Evolutionary conservation across 2,888 invertebrate species (phyloP), one percentile per base, ranked within the genome.

Genomic region (Cactoblastis cactorum): DNA sequence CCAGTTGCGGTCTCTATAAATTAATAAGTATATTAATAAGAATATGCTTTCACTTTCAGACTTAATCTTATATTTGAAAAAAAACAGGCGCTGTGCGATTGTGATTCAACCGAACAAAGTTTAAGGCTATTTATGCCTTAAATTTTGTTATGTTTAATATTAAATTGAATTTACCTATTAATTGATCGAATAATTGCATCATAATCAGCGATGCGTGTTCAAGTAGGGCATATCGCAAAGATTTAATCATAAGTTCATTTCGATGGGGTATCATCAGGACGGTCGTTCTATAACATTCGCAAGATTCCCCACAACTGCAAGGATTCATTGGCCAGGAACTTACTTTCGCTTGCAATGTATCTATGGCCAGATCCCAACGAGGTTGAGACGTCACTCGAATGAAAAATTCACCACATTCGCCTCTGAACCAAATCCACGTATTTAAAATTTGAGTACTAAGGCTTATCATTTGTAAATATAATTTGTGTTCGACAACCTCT

Each of bases 371-470:
- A 59, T 88, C 87, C 80, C 83, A 86, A 14, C 87, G 77, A 24
- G 88, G 77, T 50, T 84, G 84, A 1, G 84, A 75, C 1, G 80
- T 82, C 8, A 87, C 69, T 60, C 73, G 78, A 19, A 88, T 71
- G 50, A 80, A 87, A 61, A 89, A 89, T 59, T 88, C 83, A 1
- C 88, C 88, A 9, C 78, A 39, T 9, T 78, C 77, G 45, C 83
- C 77, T 55, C 68, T 69, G 53, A 89, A 86, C 88, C 88, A 89
- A 56, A 89, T 71, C 85, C 86, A 88, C 0, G 77, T 65, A 57
- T 79, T 83, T 4, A 71, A 77, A 14, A 75, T 56, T 68, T 78
- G 79, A 17, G 82, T 79, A 58, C 79, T 83, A 3, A 87, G 71
- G 56, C 88, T 88, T 52, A 80, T 72, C 52, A 89, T 65, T 68